Evolutionary conservation across 92 coral and sea anemone species (phyloP), one percentile per base, ranked within the genome.

Genomic region (Epizoanthus ramosus): DNA sequence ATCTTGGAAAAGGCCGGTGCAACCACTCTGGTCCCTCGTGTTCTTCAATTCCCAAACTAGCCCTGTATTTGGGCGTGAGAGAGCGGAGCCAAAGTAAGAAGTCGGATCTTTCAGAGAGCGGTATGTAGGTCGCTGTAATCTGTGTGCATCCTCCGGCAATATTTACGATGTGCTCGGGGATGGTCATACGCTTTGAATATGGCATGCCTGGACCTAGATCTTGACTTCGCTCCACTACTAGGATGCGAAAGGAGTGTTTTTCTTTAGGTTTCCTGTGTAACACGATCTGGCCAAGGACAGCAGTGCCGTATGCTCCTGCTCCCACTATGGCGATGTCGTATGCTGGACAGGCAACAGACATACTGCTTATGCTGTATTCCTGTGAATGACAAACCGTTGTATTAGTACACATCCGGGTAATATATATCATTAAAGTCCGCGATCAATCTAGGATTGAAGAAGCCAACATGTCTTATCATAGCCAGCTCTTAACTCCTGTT

Each of bases 81-180:
- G 76, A 85, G 77, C 70, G 80, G 6, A 85, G 84, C 88, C 88
- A 85, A 33, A 35, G 16, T 37, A 85, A 24, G 66, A 84, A 85
- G 66, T 85, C 84, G 10, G 88, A 85, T 5, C 35, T 67, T 65
- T 85, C 88, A 73, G 88, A 56, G 52, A 16, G 18, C 33, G 88
- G 79, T 53, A 85, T 85, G 60, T 65, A 65, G 21, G 88, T 73
- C 5, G 88, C 61, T 13, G 88, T 76, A 24, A 85, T 76, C 69
- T 85, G 88, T 0, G 80, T 85, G 33, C 88, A 75, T 24, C 82
- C 87, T 25, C 81, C 87, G 18, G 87, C 37, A 16, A 8, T 72
- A 23, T 19, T 72, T 14, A 45, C 61, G 61, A 45, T 39, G 57
- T 72, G 57, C 6, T 35, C 25, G 6, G 61, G 79, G 17, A 54